Evolutionary conservation across 2,797 vertebrate genomes (phyloP).

Genomic region (Channallabes apus): DNA sequence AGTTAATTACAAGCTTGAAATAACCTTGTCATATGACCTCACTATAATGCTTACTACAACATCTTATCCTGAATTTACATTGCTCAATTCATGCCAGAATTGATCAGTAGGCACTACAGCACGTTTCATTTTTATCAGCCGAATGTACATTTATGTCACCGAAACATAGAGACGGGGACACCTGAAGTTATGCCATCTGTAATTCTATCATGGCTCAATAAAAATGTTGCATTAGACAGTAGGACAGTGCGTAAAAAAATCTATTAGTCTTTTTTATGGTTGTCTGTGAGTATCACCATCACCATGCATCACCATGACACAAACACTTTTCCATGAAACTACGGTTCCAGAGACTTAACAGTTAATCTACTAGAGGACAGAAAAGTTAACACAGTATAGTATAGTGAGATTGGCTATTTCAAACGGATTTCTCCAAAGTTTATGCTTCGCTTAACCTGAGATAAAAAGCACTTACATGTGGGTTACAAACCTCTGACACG

Average conservation of each 20-base stretch:
- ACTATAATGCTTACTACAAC: not conserved
- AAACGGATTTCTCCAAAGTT: not conserved
- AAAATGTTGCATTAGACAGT: not conserved
- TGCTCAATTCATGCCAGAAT: not conserved
- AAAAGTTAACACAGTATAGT: not conserved
- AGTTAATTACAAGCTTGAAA: not conserved
- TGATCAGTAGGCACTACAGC: not conserved
- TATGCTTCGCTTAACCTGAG: not conserved
- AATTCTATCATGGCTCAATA: constrained; percentile 16
- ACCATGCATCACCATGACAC: constrained; percentile 17
- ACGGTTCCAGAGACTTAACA: not conserved
- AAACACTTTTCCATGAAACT: not conserved
- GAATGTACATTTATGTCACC: not conserved
- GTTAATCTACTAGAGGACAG: not conserved
- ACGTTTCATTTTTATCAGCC: not conserved
- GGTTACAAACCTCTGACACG: not conserved
- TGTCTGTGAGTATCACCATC: not conserved
- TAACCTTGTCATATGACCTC: not conserved
- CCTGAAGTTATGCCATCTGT: not conserved
- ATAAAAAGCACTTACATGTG: not conserved
- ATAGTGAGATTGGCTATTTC: not conserved
- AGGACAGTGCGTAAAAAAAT: not conserved
- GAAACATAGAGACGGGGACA: not conserved
- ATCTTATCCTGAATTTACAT: not conserved
- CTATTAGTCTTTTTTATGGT: constrained; percentile 15